Conservation (phyloP, 1,140 invertebrate species). For the Formica exsecta region DNA sequence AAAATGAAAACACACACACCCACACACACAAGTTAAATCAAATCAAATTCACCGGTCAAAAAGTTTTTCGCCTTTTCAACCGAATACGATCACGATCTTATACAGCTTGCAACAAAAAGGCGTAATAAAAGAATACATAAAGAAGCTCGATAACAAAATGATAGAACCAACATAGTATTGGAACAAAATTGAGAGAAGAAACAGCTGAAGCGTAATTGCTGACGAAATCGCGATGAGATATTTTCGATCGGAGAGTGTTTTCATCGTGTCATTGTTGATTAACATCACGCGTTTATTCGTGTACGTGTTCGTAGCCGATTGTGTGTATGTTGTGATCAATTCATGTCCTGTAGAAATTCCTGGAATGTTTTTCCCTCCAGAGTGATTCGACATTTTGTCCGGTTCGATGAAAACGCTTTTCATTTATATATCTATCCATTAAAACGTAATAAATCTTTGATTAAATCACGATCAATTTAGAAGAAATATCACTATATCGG, state of each 20-base stretch:
- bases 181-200: constrained; percentile 50
- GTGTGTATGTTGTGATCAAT: constrained; percentile 14
- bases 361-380: not conserved
- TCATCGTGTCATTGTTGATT: constrained; percentile 49
- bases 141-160: constrained; percentile 72
- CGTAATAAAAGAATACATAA: constrained; percentile 64
- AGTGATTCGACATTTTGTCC: not conserved
- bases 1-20: not conserved
- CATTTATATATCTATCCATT: not conserved
- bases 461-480: not conserved
- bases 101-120: constrained; percentile 77
- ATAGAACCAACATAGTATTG: constrained; percentile 60
- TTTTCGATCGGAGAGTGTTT: constrained; percentile 53
- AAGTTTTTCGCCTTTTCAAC: constrained; percentile 8
- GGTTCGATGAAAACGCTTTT: not conserved
- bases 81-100: constrained; percentile 40
- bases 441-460: not conserved
- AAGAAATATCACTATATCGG: not conserved
- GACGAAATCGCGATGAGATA: constrained; percentile 62
- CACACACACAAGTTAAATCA: not conserved
- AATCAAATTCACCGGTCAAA: not conserved
- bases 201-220: constrained; percentile 68
- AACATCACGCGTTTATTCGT: constrained; percentile 25
- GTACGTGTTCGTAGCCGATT: constrained; percentile 1
- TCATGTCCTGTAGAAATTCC: not conserved